These are phyloP conservation scores for Allobates femoralis DNA, from an alignment of 2,797 vertebrate genomes.

Conservation along the genomic window DNA sequence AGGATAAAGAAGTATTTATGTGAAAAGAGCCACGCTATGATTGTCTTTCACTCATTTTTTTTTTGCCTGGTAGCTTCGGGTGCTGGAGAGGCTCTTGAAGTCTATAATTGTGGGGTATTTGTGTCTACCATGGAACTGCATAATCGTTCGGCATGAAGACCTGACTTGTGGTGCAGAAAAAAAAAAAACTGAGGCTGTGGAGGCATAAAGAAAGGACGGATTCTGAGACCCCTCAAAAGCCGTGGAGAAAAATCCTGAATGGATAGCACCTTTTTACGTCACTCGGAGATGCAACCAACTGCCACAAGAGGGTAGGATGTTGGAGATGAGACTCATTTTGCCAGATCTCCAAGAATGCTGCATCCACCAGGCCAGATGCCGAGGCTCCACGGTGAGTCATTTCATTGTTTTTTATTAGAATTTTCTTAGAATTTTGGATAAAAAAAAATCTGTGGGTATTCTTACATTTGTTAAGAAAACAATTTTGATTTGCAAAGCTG, in stretches of 20 bases:
- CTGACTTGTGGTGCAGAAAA: slow-evolving; percentile 51
- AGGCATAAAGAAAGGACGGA: slow-evolving; percentile 67
- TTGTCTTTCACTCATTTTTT: slow-evolving; percentile 36
- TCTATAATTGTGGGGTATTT: slow-evolving; percentile 16
- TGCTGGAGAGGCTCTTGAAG: slow-evolving; percentile 49
- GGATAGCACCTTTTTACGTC: slow-evolving; percentile 85
- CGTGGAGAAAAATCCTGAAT: slow-evolving; percentile 76
- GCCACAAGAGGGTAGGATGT: slow-evolving; percentile 72
- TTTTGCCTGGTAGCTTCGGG: slow-evolving; percentile 11
- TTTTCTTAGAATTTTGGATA: no score
- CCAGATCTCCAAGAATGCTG: slow-evolving; percentile 18
- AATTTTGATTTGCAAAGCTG: no score
- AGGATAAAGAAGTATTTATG: slow-evolving; percentile 60
- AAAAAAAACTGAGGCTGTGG: slow-evolving; percentile 73
- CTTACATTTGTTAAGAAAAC: background rate
- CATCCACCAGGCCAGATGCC: slow-evolving; percentile 20
- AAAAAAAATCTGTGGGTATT: no score
- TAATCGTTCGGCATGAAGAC: slow-evolving; percentile 48
- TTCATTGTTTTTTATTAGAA: no score
- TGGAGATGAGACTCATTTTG: slow-evolving; percentile 57
- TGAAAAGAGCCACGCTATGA: slow-evolving; percentile 54
- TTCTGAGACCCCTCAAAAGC: slow-evolving; percentile 55
- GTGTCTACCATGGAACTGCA: slow-evolving; percentile 6
- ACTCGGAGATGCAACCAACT: slow-evolving; percentile 80
- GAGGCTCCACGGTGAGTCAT: slow-evolving; percentile 64